Base-by-base conservation (phyloP, 2,888 invertebrate genomes). In the Sinodicranocentrus sp. region DNA sequence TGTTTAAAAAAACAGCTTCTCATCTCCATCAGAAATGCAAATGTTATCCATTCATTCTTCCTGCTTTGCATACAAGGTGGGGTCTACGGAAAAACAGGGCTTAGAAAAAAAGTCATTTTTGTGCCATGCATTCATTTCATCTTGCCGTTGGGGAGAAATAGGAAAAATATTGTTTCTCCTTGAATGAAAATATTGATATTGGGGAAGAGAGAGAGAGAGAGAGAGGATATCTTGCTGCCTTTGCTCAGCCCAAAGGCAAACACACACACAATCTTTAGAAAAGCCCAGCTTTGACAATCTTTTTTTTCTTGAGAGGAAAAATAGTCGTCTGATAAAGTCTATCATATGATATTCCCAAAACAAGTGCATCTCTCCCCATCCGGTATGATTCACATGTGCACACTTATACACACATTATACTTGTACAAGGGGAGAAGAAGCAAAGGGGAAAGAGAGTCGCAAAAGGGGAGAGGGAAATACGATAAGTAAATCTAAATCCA, bases 401-500 rank as follows among this genome's bases (percentile, higher is more conserved):
- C 10, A 61, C 33, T 28, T 61, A 33, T 28, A 61, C 61, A 17
- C 23, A 61, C 28, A 23, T 52, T 10, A n/a, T 17, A 61, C 33
- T 28, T 61, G 19, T 28, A 61, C 61, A 17, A 13, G 33, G 15
- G 33, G 33, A 33, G 33, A 33, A n/a, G 33, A 33, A 33, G 10
- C 13, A 48, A 15, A 17, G 15, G 48, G 17, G 17, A 48, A 57
- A 21, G 21, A 57, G 15, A 57, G 57, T 57, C 23, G 57, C 21
- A 2, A 57, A 23, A 23, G 33, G 61, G 61, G 61, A 28, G 28
- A 25, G 21, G 17, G 67, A 67, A 61, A 44, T 39, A 26, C 67
- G 43, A 67, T 67, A 67, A 67, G 21, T 67, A 44, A 67, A 44
- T 67, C 44, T 39, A 67, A 67, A 67, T 67, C 67, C 67, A 67